phyloP scores from a whole-genome alignment of 92 coral and sea anemone genomes.

The Zoanthus gigantus region DNA sequence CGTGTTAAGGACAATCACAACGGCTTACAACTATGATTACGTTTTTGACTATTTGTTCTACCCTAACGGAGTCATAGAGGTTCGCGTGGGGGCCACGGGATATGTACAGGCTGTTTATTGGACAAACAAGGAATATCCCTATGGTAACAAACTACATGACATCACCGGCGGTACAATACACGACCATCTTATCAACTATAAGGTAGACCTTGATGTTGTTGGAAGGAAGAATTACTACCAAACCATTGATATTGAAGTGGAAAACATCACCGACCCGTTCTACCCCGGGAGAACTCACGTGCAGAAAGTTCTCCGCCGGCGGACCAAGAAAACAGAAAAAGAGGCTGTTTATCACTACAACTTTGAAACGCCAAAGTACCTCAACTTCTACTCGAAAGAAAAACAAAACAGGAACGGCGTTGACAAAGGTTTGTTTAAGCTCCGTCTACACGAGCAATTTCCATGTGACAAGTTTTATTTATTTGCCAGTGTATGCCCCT shows the following conservation, averaged over 20 bases:
- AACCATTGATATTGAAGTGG: conserved; percentile 60
- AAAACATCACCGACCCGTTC: conserved; percentile 62
- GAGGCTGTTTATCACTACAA: conserved; percentile 72
- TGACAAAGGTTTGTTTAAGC: conserved; percentile 55
- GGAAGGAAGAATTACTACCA: conserved; percentile 74
- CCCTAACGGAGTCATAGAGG: conserved; percentile 87
- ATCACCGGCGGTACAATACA: conserved; percentile 73
- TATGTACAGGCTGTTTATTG: conserved; percentile 69
- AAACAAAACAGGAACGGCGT: conserved; percentile 65
- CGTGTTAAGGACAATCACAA: conserved; percentile 76
- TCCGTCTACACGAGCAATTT: too few species aligned
- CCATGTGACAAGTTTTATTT: too few species aligned
- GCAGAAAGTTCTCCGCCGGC: conserved; percentile 60
- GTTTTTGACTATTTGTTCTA: conserved; percentile 88
- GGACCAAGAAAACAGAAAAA: conserved; percentile 59
- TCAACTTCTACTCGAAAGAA: conserved; percentile 68
- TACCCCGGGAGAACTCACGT: conserved; percentile 40
- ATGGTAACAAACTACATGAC: conserved; percentile 68
- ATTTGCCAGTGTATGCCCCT: too few species aligned
- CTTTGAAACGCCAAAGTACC: conserved; percentile 74
- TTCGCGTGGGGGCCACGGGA: conserved; percentile 79
- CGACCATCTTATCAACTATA: conserved; percentile 81
- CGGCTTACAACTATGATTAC: conserved; percentile 83
- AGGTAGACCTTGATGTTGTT: conserved; percentile 78
- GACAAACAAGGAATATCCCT: conserved; percentile 40